These are phyloP conservation scores for Lontra canadensis DNA, from an alignment of 2,113 vertebrate genomes.

Conservation along the genomic window DNA sequence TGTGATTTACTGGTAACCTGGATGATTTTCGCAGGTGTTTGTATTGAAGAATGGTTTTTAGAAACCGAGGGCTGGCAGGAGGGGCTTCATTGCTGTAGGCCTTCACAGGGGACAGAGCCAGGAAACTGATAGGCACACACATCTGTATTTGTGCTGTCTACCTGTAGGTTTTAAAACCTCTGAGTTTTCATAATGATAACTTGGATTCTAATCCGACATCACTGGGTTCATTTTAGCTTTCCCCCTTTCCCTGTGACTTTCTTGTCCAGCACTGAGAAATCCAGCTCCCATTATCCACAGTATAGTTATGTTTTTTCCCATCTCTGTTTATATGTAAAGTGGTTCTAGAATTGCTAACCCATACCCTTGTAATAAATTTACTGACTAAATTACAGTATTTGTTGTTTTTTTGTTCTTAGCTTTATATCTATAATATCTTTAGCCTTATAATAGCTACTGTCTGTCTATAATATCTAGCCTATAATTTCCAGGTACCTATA, in stretches of 20 bases:
- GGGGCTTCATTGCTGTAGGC: not conserved
- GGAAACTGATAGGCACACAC: not conserved
- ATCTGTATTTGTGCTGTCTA: not conserved
- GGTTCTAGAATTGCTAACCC: not conserved
- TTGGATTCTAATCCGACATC: constrained; percentile 1
- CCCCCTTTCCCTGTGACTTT: not conserved
- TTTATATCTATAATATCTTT: not conserved
- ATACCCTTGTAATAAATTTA: not conserved
- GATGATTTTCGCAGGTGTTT: not conserved
- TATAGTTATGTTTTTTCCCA: not conserved
- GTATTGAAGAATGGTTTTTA: not conserved
- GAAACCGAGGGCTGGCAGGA: not conserved
- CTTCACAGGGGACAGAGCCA: not conserved
- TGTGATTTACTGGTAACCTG: constrained; percentile 1
- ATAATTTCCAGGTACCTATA: not conserved
- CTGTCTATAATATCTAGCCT: not conserved
- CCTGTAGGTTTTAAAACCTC: not conserved
- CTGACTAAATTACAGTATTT: not conserved
- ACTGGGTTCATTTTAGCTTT: not conserved
- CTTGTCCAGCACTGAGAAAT: not conserved
- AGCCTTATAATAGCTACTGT: not conserved
- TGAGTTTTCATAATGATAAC: not conserved
- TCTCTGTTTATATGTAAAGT: not conserved
- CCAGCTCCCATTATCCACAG: not conserved
- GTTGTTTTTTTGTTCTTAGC: not conserved